Percentiles rank a stretch among this genome's conserved stretches.
Conservation (phyloP, 2,113 vertebrate species). For the Egretta garzetta region DNA sequence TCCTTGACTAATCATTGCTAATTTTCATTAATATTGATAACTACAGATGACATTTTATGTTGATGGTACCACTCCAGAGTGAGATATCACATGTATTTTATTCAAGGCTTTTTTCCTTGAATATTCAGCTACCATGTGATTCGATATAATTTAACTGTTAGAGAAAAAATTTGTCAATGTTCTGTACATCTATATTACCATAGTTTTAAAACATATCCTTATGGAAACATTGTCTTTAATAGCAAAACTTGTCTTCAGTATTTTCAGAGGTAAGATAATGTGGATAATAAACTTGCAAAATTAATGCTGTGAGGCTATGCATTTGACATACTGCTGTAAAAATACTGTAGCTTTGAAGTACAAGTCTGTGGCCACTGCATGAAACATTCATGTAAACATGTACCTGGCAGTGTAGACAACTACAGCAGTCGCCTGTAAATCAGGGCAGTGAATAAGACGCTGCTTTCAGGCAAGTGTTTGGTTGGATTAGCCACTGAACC, state of each 20-base stretch:
- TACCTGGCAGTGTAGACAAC: background rate
- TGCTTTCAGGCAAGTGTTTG: background rate
- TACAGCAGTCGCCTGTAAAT: background rate
- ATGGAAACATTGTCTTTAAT: background rate
- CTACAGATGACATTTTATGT: background rate
- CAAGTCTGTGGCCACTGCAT: background rate
- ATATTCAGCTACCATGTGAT: background rate
- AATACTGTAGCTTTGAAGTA: background rate
- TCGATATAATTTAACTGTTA: background rate
- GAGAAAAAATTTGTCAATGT: background rate
- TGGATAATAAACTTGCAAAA: background rate
- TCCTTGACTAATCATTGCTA: background rate
- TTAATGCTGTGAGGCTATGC: background rate
- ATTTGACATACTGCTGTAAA: background rate
- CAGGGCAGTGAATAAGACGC: background rate
- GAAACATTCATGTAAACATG: background rate
- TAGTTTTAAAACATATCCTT: background rate
- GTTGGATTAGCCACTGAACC: background rate
- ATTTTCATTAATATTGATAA: background rate
- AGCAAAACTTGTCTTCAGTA: background rate
- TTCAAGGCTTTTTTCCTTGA: background rate
- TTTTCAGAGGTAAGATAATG: background rate
- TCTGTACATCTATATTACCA: background rate
- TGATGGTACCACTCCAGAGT: background rate
- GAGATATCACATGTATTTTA: background rate